Evolutionary conservation across 2,888 invertebrate genomes (phyloP).

Genomic region (Adelognathus sp.): DNA sequence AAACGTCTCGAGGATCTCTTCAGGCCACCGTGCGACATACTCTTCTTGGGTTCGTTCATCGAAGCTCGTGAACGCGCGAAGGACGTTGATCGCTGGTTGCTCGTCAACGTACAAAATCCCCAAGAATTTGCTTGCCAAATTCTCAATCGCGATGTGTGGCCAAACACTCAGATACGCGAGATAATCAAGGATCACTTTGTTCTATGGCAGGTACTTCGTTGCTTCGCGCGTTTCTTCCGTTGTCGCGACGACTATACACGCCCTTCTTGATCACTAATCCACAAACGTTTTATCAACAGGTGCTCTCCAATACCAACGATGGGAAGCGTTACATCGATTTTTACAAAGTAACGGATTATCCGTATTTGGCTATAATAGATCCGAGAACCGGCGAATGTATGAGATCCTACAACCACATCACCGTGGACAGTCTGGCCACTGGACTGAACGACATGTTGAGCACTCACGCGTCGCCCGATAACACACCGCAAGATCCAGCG

Average conservation of each 20-base stretch:
- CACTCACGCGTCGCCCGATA: constrained; percentile 78
- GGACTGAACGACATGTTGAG: constrained; percentile 78
- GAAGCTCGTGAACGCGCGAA: constrained; percentile 84
- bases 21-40: constrained; percentile 86
- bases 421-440: constrained; percentile 76
- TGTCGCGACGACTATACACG: background rate
- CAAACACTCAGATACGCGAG: constrained; percentile 84
- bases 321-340: constrained; percentile 86
- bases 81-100: constrained; percentile 85
- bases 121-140: constrained; percentile 87
- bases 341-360: constrained; percentile 85
- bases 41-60: constrained; percentile 84
- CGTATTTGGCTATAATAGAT: constrained; percentile 86
- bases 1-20: constrained; percentile 86
- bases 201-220: constrained; percentile 85
- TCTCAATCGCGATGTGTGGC: constrained; percentile 88
- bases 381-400: constrained; percentile 86
- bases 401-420: constrained; percentile 75
- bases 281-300: constrained; percentile 64
- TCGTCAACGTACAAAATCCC: constrained; percentile 88
- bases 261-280: constrained; percentile 18
- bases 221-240: background rate
- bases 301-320: constrained; percentile 82
- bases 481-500: constrained; percentile 67
- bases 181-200: constrained; percentile 86